Conservation (phyloP, 2,113 vertebrate species). For the Toxotes jaculatrix region DNA sequence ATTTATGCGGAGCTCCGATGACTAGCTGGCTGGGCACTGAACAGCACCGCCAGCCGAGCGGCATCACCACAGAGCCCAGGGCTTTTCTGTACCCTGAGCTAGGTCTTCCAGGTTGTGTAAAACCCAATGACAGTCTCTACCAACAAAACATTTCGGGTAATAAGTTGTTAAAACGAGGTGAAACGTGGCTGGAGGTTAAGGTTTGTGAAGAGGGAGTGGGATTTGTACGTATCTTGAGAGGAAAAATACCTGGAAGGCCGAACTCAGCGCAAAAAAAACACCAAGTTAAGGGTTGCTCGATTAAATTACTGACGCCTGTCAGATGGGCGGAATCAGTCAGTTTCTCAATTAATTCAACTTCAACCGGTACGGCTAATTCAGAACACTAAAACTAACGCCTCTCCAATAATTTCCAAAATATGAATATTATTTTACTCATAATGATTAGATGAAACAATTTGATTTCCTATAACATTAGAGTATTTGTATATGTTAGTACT, state of each 20-base stretch:
- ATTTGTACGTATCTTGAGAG: background rate
- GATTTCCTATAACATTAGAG: too few relatives aligned
- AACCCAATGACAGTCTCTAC: accelerated
- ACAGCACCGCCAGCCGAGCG: slow-evolving; percentile 23
- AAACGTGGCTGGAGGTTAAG: accelerated
- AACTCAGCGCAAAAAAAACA: accelerated
- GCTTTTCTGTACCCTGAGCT: accelerated
- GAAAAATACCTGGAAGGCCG: slow-evolving; percentile 16
- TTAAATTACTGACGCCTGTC: accelerated
- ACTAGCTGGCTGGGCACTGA: background rate
- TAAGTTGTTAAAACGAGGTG: accelerated
- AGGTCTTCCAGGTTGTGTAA: background rate
- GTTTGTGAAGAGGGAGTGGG: accelerated
- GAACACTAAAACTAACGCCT: background rate
- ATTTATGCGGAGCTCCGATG: background rate
- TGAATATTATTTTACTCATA: background rate
- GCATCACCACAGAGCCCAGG: background rate
- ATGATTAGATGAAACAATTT: too few relatives aligned
- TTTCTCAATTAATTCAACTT: background rate
- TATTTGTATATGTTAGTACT: too few relatives aligned
- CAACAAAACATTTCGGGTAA: accelerated
- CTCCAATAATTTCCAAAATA: background rate
- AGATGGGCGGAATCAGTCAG: background rate
- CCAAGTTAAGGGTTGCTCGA: accelerated
- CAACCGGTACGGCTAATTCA: background rate